Conservation (phyloP, 2,888 invertebrate species). For the Drosophila pseudotalamancana region DNA sequence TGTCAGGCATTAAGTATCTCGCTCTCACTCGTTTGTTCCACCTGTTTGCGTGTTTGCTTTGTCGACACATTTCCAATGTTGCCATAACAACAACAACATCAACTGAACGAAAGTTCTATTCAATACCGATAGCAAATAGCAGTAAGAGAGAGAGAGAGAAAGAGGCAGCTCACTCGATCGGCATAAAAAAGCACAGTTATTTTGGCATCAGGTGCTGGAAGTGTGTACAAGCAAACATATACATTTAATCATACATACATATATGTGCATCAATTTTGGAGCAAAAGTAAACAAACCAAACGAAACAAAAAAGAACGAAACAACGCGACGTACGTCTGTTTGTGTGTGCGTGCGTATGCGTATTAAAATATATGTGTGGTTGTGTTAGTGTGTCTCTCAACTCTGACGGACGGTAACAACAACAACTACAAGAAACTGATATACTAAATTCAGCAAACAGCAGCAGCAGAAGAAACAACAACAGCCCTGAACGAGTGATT, state of each 20-base stretch:
- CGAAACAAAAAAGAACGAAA: slow-evolving; percentile 38
- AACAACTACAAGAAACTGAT: slow-evolving; percentile 35
- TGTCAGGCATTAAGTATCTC: slow-evolving; percentile 18
- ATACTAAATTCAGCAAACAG: slow-evolving; percentile 28
- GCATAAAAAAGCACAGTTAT: slow-evolving; percentile 53
- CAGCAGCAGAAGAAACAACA: slow-evolving; percentile 25
- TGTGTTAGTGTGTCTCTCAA: slow-evolving; percentile 34
- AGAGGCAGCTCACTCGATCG: slow-evolving; percentile 8
- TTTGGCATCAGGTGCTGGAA: slow-evolving; percentile 65
- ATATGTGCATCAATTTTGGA: slow-evolving; percentile 27
- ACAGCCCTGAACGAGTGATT: slow-evolving; percentile 39
- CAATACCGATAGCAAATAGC: slow-evolving; percentile 54
- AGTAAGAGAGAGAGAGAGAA: slow-evolving; percentile 38
- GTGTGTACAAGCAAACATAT: slow-evolving; percentile 55
- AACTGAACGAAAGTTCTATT: slow-evolving; percentile 49
- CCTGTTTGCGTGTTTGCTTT: slow-evolving; percentile 59
- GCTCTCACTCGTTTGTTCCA: slow-evolving; percentile 28
- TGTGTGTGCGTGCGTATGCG: slow-evolving; percentile 30
- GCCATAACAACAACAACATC: slow-evolving; percentile 48
- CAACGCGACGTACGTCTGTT: slow-evolving; percentile 50
- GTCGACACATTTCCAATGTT: slow-evolving; percentile 43
- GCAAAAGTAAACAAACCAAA: slow-evolving; percentile 68
- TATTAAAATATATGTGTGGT: slow-evolving; percentile 26
- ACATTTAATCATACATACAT: slow-evolving; percentile 9
- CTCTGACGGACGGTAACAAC: slow-evolving; percentile 59